Evolutionary conservation across 1,140 invertebrate genomes (phyloP), one percentile per base, ranked within the genome.

Genomic region (Bombus balteatus): DNA sequence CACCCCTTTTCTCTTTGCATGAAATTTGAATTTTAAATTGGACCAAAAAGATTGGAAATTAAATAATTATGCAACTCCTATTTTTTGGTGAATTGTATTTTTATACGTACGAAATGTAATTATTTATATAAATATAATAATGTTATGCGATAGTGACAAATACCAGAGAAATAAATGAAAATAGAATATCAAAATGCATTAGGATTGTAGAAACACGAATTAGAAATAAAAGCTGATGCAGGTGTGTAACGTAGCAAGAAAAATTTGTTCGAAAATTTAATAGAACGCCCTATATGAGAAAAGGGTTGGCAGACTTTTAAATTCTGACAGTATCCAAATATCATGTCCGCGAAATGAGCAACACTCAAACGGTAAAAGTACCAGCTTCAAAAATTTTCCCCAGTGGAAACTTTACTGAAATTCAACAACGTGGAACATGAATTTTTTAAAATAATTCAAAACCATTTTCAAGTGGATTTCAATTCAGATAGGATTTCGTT

Each of bases 401-500:
- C 15, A 5, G 4, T 32, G 13, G 8, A 25, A 57, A 72, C 6
- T 53, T 70, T 57, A 25, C 25, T 41, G 32, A 71, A 81, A 57
- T 32, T 53, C 37, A 71, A 28, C 43, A 65, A 32, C n/a, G 47
- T 9, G 13, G 59, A 32, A 43, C 43, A 13, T 12, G 68, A 39
- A 65, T 34, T 57, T 43, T 81, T 65, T 28, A 65, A 73, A 82
- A 73, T 47, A 47, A 82, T 62, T 28, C 53, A 6, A 62, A 73
- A 43, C 32, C 28, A 59, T 72, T 72, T 72, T 70, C 34, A 13
- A 53, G 12, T 39, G 25, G 10, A 47, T 47, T 32, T 68, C 78
- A 62, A 70, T 80, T 32, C 47, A n/a, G 18, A 18, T 43, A 10
- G 47, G 22, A 25, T 41, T 73, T 41, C 37, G 34, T 5, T 41